Conservation (phyloP, 2,113 vertebrate species). For the Eulacestoma nigropectus region DNA sequence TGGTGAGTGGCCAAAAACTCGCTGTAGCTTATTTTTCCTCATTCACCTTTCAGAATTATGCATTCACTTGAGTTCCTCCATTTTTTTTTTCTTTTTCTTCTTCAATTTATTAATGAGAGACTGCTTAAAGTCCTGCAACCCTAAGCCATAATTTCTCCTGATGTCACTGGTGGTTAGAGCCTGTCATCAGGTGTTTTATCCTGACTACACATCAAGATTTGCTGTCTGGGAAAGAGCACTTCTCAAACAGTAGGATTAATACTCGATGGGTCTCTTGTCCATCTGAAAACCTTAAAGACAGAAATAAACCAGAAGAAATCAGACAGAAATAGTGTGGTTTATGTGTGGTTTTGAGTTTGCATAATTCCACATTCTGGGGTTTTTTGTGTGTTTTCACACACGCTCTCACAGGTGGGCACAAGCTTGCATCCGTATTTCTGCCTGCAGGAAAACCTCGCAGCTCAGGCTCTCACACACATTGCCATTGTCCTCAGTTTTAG, state of each 20-base stretch:
- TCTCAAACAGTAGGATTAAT: neutral
- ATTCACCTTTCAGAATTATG: neutral
- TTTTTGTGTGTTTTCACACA: neutral
- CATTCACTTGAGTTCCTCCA: neutral
- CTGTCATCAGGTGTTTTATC: neutral
- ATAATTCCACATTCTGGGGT: neutral
- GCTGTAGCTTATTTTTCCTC: neutral
- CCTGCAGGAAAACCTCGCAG: neutral
- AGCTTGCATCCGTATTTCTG: fast-evolving
- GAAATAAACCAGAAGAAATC: neutral
- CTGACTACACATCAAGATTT: neutral
- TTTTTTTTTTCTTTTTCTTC: neutral
- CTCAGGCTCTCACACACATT: neutral
- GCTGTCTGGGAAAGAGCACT: neutral
- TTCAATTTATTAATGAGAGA: neutral
- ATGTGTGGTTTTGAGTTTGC: neutral
- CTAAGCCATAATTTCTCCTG: neutral
- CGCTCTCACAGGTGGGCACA: fast-evolving
- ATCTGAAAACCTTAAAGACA: neutral
- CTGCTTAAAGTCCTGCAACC: neutral
- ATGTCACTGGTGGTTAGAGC: neutral
- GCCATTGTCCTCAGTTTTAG: neutral
- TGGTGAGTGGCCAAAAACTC: neutral
- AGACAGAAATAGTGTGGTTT: neutral
- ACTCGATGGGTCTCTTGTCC: neutral